A percentile compares a stretch with the other conserved stretches of the same genome.
These are phyloP conservation scores for Cochlearius cochlearius DNA, from an alignment of 2,113 vertebrate species.

Conservation along the genomic window DNA sequence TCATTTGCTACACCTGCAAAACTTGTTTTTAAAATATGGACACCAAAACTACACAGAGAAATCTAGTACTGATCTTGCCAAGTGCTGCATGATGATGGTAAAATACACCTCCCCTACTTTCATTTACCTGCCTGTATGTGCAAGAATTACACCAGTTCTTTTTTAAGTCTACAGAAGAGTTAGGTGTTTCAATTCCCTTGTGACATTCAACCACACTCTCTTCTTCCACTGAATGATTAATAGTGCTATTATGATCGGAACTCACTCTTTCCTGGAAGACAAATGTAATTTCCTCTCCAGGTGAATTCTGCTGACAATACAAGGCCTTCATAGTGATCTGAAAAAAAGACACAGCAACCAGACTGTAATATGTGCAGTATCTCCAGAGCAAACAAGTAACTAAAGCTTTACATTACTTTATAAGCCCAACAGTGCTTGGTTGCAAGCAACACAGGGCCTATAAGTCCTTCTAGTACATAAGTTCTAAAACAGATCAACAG, in stretches of 20 bases:
- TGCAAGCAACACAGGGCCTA: not conserved
- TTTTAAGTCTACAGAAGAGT: not conserved
- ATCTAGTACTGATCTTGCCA: not conserved
- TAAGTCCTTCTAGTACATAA: not conserved
- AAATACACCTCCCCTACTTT: not conserved
- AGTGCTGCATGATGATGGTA: not conserved
- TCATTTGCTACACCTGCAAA: not conserved
- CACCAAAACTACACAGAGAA: not conserved
- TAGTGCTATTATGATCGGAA: not conserved
- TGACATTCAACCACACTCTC: not conserved
- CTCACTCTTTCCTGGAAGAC: slow-evolving; percentile 83
- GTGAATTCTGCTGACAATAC: slow-evolving; percentile 76
- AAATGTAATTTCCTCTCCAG: slow-evolving; percentile 77
- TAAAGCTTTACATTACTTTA: not conserved
- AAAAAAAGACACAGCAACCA: slow-evolving; percentile 9
- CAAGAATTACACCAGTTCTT: not conserved
- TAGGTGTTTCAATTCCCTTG: not conserved
- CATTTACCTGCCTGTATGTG: not conserved
- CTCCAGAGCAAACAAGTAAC: not conserved
- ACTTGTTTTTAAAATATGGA: not conserved
- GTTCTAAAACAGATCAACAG: not conserved
- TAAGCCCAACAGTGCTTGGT: not conserved
- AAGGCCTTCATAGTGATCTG: slow-evolving; percentile 82
- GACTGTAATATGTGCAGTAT: not conserved
- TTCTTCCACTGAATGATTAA: not conserved